Base-by-base conservation (phyloP, 2,113 vertebrate species). In the Cryptotis parvus region DNA sequence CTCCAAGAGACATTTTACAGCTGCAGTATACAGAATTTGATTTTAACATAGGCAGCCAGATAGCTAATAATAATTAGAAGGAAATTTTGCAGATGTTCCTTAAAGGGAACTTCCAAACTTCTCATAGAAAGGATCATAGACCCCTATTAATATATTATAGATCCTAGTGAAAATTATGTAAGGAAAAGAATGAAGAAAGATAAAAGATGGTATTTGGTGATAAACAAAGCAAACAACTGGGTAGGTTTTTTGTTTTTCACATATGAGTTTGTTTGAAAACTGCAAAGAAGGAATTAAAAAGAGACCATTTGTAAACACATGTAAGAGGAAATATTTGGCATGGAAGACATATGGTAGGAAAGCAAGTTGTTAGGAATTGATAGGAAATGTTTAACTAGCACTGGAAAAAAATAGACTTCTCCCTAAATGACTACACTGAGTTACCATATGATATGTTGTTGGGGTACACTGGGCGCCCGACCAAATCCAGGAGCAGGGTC, bases 321-420 rank as follows among this genome's bases (percentile, higher is more conserved):
- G 15, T 18, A 55, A 78, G 8, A 61, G 14, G 20, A 55, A 35
- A 20, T 69, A 76, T 31, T 70, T 87, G 45, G 49, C n/a, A n/a
- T 10, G 16, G 24, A 10, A 79, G 76, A 68, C 39, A 14, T 39
- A 58, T 58, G 18, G 63, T 49, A 89, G 83, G 31, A 93, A 89
- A 72, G 52, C 8, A 55, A 84, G 18, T n/a, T n/a, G n/a, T n/a
- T n/a, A n/a, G n/a, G n/a, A n/a, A n/a, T n/a, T n/a, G n/a, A n/a
- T n/a, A 11, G 12, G 82, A 87, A 74, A 58, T 58, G 55, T 88
- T 33, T 37, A 73, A 90, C n/a, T 70, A 82, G 31, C 77, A 88
- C 22, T 87, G 31, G 41, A 33, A 73, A 93, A 76, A 72, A 87
- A 84, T 22, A 3, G 22, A 9, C 22, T 3, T 88, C 65, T 78